Conservation (phyloP, 2,797 vertebrate genomes). For the Silurus lanzhouensis region DNA sequence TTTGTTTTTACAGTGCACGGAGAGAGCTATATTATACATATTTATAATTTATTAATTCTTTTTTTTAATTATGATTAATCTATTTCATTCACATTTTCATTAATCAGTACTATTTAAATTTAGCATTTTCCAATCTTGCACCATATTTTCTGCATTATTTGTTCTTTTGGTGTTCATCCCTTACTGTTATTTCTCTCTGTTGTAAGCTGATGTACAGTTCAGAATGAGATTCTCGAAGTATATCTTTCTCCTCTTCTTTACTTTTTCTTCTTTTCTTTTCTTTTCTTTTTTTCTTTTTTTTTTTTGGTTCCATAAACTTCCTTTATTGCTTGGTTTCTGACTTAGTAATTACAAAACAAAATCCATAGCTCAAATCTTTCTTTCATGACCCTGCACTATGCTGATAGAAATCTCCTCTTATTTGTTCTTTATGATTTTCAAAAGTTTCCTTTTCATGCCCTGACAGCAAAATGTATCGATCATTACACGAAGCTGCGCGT, state of each 20-base stretch:
- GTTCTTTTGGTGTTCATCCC: too few species aligned
- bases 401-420: background rate
- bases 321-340: background rate
- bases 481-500: constrained; percentile 98
- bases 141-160: too few species aligned
- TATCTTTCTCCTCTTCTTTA: too few species aligned
- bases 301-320: background rate
- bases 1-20: too few species aligned
- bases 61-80: too few species aligned
- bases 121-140: background rate
- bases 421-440: background rate
- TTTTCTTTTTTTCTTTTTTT: background rate
- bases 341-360: background rate
- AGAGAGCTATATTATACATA: too few species aligned
- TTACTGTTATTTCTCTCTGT: too few species aligned
- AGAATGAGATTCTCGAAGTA: too few species aligned
- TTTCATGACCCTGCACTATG: background rate
- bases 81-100: too few species aligned
- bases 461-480: constrained; percentile 95
- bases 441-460: constrained; percentile 23
- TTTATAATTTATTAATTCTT: too few species aligned
- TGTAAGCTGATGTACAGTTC: too few species aligned
- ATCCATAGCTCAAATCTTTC: background rate
- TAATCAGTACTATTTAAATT: background rate
- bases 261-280: background rate